Percentiles rank a stretch among this genome's conserved stretches.
Evolutionary conservation across 2,113 vertebrate species (phyloP).

Genomic region (Austrofundulus limnaeus): DNA sequence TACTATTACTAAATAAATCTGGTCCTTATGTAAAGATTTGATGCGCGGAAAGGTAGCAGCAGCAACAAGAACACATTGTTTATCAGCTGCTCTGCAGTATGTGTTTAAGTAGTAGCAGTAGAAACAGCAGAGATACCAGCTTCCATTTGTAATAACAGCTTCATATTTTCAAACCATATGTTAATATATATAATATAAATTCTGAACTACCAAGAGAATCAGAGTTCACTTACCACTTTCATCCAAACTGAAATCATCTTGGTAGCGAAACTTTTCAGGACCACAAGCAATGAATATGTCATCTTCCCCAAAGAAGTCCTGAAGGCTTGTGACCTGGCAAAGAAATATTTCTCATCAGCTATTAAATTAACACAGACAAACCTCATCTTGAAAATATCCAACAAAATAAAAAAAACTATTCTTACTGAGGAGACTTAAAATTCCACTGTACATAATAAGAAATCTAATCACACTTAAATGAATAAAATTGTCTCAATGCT

Average conservation of each 20-base stretch:
- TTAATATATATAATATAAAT: too few relatives aligned
- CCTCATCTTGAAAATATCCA: too few relatives aligned
- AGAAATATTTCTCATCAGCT: slow-evolving; percentile 18
- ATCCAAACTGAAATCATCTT: slow-evolving; percentile 98
- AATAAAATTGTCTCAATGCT: too few relatives aligned
- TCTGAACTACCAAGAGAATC: too few relatives aligned
- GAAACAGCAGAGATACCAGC: too few relatives aligned
- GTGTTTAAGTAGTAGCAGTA: too few relatives aligned
- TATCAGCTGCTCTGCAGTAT: neutral
- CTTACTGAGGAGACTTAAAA: too few relatives aligned
- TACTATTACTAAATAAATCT: neutral
- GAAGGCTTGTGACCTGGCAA: slow-evolving; percentile 91
- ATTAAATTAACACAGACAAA: neutral
- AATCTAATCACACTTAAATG: too few relatives aligned
- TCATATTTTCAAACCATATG: too few relatives aligned
- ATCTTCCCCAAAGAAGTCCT: slow-evolving; percentile 97
- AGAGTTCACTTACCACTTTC: slow-evolving; percentile 89
- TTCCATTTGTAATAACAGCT: too few relatives aligned
- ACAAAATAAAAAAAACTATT: too few relatives aligned
- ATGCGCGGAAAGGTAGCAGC: neutral
- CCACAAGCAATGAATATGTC: slow-evolving; percentile 99
- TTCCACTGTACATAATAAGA: too few relatives aligned
- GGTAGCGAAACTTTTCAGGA: slow-evolving; percentile 98
- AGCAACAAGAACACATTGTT: neutral
- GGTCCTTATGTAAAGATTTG: neutral